Evolutionary conservation across 53 echinoderm and acorn worm genomes (phyloP), one percentile per base, ranked within the genome.

Genomic region (Echinarachnius parma): DNA sequence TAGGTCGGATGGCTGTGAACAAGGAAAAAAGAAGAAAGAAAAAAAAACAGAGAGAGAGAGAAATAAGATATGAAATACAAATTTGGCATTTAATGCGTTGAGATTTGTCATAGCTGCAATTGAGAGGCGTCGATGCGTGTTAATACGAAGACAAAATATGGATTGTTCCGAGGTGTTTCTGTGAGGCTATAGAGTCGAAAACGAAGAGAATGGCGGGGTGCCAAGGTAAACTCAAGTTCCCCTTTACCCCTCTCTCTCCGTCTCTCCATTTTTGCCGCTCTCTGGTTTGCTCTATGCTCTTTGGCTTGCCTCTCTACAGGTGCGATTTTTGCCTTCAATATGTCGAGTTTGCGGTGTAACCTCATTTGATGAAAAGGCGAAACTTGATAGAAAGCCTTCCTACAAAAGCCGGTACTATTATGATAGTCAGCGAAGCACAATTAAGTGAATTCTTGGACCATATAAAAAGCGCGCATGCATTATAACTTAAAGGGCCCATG

Each of bases 321-420:
- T 68, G 68, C 49, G 68, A 29, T 46, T 5, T 47, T 18, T 29
- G 47, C 13, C 37, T 34, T 48, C 33, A 52, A 7, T 33, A 23
- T 34, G 68, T 68, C 29, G 68, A 52, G 33, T 50, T 52, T 52
- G 68, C 53, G 50, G 68, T 68, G 37, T 52, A 52, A 68, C 33
- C 68, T 24, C 68, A n/a, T 52, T 68, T 68, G 33, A 52, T 52
- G 33, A 52, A 68, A 49, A 33, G 68, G 68, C 68, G 68, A 68
- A 52, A 53, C 33, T 68, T 68, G 68, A 68, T 68, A 68, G 68
- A 68, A 68, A 68, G 31, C 68, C 68, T 22, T 68, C 52, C 68
- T 68, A 68, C 21, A 52, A n/a, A n/a, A n/a, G 52, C 50, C 68
- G 53, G 49, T 68, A 68, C 68, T 68, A 68, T 68, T 68, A 68